Conservation (phyloP, 2,113 vertebrate genomes). For the Haemorhous mexicanus region DNA sequence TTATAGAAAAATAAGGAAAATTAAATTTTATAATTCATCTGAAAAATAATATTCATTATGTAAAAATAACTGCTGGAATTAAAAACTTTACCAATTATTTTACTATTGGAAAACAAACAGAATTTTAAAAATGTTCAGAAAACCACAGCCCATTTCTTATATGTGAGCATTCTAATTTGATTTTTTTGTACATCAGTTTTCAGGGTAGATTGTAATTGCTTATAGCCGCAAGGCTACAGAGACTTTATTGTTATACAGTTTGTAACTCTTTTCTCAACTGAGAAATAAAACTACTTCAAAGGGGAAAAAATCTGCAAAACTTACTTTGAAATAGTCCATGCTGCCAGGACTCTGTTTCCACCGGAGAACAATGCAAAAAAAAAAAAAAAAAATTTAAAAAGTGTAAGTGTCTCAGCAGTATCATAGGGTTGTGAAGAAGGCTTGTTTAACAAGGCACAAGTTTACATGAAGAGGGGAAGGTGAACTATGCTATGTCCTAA, state of each 20-base stretch:
- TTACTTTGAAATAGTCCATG: background rate
- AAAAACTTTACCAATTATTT: background rate
- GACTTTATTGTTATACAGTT: background rate
- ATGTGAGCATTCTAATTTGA: background rate
- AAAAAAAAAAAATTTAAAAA: background rate
- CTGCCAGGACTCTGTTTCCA: background rate
- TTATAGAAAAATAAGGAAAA: background rate
- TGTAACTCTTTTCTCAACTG: background rate
- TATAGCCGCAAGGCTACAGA: background rate
- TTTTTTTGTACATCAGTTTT: background rate
- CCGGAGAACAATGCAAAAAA: background rate
- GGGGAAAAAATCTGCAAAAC: fast-evolving
- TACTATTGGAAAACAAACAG: background rate
- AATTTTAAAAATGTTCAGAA: background rate
- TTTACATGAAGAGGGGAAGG: background rate
- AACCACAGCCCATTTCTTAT: background rate
- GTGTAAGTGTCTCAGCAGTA: background rate
- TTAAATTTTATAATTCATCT: background rate
- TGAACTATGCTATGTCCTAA: background rate
- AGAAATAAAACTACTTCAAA: background rate
- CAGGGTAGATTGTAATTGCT: background rate
- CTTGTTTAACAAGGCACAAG: background rate
- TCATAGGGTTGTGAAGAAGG: background rate
- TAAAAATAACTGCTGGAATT: background rate
- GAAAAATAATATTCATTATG: background rate